Percentiles rank a stretch among this genome's conserved stretches.
These are phyloP conservation scores for Oxyura jamaicensis DNA, from an alignment of 2,113 vertebrate genomes.

Conservation along the genomic window DNA sequence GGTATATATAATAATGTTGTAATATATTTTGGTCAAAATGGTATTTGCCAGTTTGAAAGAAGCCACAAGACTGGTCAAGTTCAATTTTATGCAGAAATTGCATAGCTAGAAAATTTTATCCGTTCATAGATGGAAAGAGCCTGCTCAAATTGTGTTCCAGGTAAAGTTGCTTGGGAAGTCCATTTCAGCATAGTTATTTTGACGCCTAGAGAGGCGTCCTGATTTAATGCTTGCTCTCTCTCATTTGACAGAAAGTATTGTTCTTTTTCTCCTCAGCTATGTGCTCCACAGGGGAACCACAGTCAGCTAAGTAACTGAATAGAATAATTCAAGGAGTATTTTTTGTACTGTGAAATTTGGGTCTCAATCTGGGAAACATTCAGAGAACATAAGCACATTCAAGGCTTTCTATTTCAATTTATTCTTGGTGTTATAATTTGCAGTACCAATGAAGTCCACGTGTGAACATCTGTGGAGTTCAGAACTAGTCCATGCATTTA, in stretches of 20 bases:
- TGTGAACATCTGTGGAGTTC: neutral
- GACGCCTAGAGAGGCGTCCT: neutral
- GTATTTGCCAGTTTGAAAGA: conserved; percentile 1
- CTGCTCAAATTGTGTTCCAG: neutral
- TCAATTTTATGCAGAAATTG: neutral
- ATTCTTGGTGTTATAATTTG: conserved; percentile 22
- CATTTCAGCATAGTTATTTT: neutral
- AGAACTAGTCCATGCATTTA: neutral
- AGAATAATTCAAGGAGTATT: neutral
- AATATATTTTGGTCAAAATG: neutral
- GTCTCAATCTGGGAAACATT: neutral
- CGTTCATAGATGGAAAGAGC: neutral
- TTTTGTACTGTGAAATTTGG: conserved; percentile 25
- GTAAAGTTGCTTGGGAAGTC: neutral
- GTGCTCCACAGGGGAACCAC: neutral
- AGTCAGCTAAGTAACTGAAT: neutral
- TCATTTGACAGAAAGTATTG: neutral
- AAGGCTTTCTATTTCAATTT: neutral
- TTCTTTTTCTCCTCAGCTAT: neutral
- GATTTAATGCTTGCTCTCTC: neutral
- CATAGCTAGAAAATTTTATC: neutral
- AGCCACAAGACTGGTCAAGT: conserved; percentile 24
- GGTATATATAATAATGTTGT: neutral
- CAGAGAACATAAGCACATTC: neutral
- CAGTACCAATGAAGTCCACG: neutral